These are phyloP conservation scores for Eristalis arbustorum DNA, from an alignment of 2,888 invertebrate genomes.

Conservation along the genomic window DNA sequence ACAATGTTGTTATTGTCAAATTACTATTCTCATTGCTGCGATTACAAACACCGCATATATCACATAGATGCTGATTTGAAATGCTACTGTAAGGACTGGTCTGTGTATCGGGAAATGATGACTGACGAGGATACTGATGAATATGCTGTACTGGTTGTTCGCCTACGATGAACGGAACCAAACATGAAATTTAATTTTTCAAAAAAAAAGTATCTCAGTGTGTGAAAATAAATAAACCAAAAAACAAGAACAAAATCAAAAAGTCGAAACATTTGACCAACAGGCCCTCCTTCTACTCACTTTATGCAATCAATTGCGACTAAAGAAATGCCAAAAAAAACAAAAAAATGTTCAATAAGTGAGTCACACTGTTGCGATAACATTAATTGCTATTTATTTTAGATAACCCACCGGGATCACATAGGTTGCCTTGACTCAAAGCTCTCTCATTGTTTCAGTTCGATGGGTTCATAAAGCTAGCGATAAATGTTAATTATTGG, in stretches of 20 bases:
- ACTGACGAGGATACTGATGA: slow-evolving; percentile 72
- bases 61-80: slow-evolving; percentile 71
- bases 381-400: background rate
- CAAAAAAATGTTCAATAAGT: background rate
- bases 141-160: slow-evolving; percentile 68
- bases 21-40: slow-evolving; percentile 80
- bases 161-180: slow-evolving; percentile 41
- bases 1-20: slow-evolving; percentile 79
- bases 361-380: background rate
- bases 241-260: background rate
- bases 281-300: background rate
- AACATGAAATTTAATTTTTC: slow-evolving; percentile 12
- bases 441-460: background rate
- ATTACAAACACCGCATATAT: slow-evolving; percentile 80
- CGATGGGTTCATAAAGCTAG: background rate
- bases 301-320: background rate
- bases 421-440: background rate
- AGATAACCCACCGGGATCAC: background rate
- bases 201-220: background rate
- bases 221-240: background rate
- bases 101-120: slow-evolving; percentile 72
- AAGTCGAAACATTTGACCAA: too few relatives aligned
- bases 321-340: background rate
- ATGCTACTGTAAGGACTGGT: slow-evolving; percentile 67
- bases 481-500: background rate